These are phyloP conservation scores for Cosmorhoe ocellata DNA, from an alignment of 2,888 invertebrate species.

Conservation along the genomic window DNA sequence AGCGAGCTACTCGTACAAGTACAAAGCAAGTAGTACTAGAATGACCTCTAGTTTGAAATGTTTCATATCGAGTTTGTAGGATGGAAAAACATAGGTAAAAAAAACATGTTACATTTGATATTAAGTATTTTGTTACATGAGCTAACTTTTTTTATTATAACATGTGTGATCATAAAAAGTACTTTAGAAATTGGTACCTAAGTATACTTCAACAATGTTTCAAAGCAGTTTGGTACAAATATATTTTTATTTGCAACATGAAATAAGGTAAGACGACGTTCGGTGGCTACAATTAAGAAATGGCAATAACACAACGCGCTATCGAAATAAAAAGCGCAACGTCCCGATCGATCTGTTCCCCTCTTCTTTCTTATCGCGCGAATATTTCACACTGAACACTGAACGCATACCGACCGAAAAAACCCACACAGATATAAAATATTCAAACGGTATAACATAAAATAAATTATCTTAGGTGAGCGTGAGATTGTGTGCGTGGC, in stretches of 20 bases:
- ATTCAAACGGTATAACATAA: constrained; percentile 83
- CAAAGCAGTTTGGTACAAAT: neutral
- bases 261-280: neutral
- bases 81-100: too few relatives aligned
- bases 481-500: constrained; percentile 72
- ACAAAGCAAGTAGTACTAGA: too few relatives aligned
- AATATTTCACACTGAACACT: constrained; percentile 83
- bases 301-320: constrained; percentile 61
- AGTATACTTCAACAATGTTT: too few relatives aligned
- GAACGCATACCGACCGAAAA: constrained; percentile 80
- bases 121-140: too few relatives aligned
- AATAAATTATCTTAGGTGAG: constrained; percentile 83
- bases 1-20: neutral
- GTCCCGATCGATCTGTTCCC: constrained; percentile 80
- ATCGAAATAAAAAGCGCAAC: constrained; percentile 78
- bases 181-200: too few relatives aligned
- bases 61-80: too few relatives aligned
- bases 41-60: too few relatives aligned
- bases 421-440: constrained; percentile 83
- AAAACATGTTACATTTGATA: too few relatives aligned
- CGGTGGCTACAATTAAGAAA: constrained; percentile 26
- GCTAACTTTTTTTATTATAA: too few relatives aligned
- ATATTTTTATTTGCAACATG: neutral
- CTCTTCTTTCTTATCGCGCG: constrained; percentile 82
- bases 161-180: too few relatives aligned